These are phyloP conservation scores for Acanthosoma haemorrhoidale DNA, from an alignment of 2,888 invertebrate species.

Conservation along the genomic window DNA sequence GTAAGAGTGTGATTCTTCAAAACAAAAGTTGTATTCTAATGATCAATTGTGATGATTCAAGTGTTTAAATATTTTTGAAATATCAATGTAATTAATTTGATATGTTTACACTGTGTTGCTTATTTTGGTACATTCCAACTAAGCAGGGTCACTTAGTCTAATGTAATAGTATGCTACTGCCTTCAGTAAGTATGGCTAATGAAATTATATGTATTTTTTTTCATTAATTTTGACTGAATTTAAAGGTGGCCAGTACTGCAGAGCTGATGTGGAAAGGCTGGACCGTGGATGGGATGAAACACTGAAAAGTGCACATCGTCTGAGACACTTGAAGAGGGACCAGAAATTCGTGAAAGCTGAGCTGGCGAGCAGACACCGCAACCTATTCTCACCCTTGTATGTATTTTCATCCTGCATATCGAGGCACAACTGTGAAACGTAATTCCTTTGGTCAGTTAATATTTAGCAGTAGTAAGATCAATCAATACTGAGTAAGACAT, in stretches of 20 bases:
- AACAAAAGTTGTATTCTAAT: no score
- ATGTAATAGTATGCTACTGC: no score
- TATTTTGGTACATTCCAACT: no score
- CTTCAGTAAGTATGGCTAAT: no score
- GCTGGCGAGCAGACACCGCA: constrained; percentile 37
- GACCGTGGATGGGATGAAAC: constrained; percentile 36
- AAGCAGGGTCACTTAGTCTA: no score
- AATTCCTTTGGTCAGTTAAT: not conserved
- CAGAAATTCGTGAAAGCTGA: constrained; percentile 39
- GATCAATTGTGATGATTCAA: no score
- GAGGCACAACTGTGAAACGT: constrained; percentile 20
- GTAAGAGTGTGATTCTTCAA: no score
- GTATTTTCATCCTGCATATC: constrained; percentile 21
- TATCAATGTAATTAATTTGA: no score
- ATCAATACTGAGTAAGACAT: no score
- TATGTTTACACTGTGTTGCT: no score
- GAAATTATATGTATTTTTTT: no score
- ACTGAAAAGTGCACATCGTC: constrained; percentile 29
- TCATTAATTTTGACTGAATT: not conserved
- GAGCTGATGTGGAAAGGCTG: constrained; percentile 36
- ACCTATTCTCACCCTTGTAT: constrained; percentile 36
- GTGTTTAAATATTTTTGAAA: no score
- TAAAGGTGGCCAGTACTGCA: constrained; percentile 33
- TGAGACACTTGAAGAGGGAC: constrained; percentile 35
- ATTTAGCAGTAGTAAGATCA: not conserved